Percentiles rank a stretch among this genome's conserved stretches.
Evolutionary conservation across 1,140 invertebrate genomes (phyloP).

Genomic region (Limonius californicus): DNA sequence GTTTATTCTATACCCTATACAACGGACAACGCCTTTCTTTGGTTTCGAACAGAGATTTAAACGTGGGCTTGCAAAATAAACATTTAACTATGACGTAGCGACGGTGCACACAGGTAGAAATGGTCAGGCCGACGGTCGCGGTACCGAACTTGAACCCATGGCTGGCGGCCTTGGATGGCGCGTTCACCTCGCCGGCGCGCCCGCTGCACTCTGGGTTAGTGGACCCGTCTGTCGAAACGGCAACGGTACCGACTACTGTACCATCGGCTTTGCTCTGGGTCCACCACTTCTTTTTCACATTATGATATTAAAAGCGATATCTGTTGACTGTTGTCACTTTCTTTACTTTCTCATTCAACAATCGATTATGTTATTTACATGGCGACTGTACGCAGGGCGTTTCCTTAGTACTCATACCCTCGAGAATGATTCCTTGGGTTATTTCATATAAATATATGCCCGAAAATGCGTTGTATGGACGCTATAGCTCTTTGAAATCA

Average conservation of each 20-base stretch:
- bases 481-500: too few species aligned
- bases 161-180: slow-evolving; percentile 25
- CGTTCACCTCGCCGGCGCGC: slow-evolving; percentile 28
- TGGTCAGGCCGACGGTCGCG: not conserved
- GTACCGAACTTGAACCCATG: slow-evolving; percentile 22
- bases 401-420: too few species aligned
- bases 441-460: too few species aligned
- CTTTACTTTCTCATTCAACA: too few species aligned
- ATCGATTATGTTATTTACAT: too few species aligned
- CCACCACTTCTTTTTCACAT: not conserved
- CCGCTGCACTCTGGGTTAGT: slow-evolving; percentile 31
- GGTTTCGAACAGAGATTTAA: too few species aligned
- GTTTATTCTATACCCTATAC: too few species aligned
- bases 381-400: too few species aligned
- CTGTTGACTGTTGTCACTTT: too few species aligned
- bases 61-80: not conserved
- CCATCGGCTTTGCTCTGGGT: not conserved
- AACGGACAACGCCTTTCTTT: too few species aligned
- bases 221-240: slow-evolving; percentile 18
- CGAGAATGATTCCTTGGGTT: too few species aligned
- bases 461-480: too few species aligned
- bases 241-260: not conserved
- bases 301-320: slow-evolving; percentile 5
- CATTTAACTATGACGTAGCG: not conserved
- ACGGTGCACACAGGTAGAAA: slow-evolving; percentile 9